These are phyloP conservation scores for Agrochola litura DNA, from an alignment of 2,888 invertebrate species.

Conservation along the genomic window DNA sequence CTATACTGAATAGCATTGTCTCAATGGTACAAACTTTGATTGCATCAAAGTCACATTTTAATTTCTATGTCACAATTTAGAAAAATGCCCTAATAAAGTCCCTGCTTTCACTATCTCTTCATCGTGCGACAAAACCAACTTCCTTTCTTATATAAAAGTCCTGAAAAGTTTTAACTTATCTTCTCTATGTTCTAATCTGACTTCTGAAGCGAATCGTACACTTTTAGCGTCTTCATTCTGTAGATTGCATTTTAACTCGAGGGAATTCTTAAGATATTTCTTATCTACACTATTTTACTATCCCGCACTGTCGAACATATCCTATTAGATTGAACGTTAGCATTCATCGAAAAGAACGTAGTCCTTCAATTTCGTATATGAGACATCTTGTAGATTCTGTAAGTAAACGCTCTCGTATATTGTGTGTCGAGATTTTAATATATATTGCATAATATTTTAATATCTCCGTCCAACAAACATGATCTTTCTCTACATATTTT, in stretches of 20 bases:
- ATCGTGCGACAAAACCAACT: conserved; percentile 30
- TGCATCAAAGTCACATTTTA: not conserved
- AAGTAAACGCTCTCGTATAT: not conserved
- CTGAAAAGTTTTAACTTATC: conserved; percentile 43
- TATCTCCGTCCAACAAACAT: not conserved
- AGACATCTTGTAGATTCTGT: not conserved
- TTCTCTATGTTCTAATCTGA: conserved; percentile 34
- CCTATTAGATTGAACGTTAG: conserved; percentile 24
- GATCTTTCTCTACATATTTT: not conserved
- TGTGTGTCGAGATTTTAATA: not conserved
- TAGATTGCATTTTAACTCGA: conserved; percentile 52
- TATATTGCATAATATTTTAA: not conserved
- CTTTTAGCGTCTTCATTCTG: conserved; percentile 42
- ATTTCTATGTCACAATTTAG: not conserved
- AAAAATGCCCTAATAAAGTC: not conserved
- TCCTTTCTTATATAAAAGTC: conserved; percentile 28
- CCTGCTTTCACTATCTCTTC: conserved; percentile 15
- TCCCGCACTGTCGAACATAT: conserved; percentile 27
- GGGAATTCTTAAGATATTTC: conserved; percentile 45
- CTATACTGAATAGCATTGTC: not conserved
- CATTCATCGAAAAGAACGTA: conserved; percentile 20
- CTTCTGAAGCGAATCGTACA: conserved; percentile 16
- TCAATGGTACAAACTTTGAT: not conserved
- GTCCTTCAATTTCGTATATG: not conserved
- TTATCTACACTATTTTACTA: conserved; percentile 25